Percentiles rank a stretch among this genome's conserved stretches.
phyloP scores from a whole-genome alignment of 1,140 invertebrate genomes.

The Heliconius melpomene region DNA sequence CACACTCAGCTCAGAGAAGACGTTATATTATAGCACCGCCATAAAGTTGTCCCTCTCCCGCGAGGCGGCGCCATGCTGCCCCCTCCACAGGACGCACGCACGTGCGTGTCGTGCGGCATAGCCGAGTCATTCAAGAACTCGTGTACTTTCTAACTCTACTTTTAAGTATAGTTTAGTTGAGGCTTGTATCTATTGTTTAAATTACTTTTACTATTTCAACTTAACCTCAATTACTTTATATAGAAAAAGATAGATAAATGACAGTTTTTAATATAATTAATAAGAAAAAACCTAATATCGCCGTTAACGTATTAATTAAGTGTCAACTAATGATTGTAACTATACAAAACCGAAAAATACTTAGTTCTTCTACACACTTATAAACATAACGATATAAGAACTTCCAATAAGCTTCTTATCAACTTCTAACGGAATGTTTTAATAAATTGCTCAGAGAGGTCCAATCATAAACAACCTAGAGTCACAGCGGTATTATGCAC shows the following conservation, averaged over 20 bases:
- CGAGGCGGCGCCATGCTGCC: slow-evolving; percentile 65
- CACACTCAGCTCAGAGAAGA: slow-evolving; percentile 70
- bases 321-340: too few species aligned
- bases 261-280: not conserved
- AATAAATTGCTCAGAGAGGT: slow-evolving; percentile 66
- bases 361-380: not conserved
- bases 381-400: not conserved
- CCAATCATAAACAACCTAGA: slow-evolving; percentile 66
- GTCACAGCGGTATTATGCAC: slow-evolving; percentile 69
- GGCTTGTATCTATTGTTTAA: not conserved
- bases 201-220: not conserved
- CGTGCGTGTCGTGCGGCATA: slow-evolving; percentile 71
- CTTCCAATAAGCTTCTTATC: not conserved
- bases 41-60: slow-evolving; percentile 74
- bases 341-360: too few species aligned
- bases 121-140: slow-evolving; percentile 52
- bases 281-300: not conserved
- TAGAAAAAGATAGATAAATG: too few species aligned
- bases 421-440: slow-evolving; percentile 49
- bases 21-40: slow-evolving; percentile 66
- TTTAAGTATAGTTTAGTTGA: not conserved
- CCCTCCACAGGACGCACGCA: slow-evolving; percentile 60
- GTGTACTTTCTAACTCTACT: slow-evolving; percentile 38
- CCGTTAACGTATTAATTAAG: not conserved
- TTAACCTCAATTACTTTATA: too few species aligned